Conservation (phyloP, 2,888 invertebrate genomes). For the Pharmacophagus antenor region DNA sequence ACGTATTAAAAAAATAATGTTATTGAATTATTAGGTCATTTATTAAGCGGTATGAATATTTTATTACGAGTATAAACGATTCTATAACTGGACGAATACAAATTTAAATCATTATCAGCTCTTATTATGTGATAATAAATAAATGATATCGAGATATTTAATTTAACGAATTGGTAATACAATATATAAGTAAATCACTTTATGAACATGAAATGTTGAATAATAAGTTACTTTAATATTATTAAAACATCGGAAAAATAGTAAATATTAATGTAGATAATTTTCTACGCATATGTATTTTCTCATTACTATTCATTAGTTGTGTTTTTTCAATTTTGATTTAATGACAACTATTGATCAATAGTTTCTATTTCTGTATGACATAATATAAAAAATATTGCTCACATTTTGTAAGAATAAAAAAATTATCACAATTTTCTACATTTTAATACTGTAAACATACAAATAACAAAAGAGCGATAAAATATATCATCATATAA, state of each 20-base stretch:
- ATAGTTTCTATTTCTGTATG: no score
- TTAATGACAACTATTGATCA: no score
- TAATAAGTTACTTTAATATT: neutral
- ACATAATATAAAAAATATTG: neutral
- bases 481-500: neutral
- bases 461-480: neutral
- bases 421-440: neutral
- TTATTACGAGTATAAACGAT: no score
- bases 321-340: neutral
- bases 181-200: neutral
- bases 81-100: neutral
- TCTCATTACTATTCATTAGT: neutral
- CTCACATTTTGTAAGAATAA: neutral
- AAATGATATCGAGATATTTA: slow-evolving; percentile 8
- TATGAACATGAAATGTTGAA: neutral
- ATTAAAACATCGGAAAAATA: neutral
- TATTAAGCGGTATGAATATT: neutral
- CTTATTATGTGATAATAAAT: slow-evolving; percentile 8
- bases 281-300: neutral
- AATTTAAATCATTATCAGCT: slow-evolving; percentile 23
- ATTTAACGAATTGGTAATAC: neutral
- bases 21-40: no score
- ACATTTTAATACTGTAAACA: no score
- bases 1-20: neutral
- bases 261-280: neutral